These are phyloP conservation scores for Cabera pusaria DNA, from an alignment of 2,888 invertebrate genomes.

Conservation along the genomic window DNA sequence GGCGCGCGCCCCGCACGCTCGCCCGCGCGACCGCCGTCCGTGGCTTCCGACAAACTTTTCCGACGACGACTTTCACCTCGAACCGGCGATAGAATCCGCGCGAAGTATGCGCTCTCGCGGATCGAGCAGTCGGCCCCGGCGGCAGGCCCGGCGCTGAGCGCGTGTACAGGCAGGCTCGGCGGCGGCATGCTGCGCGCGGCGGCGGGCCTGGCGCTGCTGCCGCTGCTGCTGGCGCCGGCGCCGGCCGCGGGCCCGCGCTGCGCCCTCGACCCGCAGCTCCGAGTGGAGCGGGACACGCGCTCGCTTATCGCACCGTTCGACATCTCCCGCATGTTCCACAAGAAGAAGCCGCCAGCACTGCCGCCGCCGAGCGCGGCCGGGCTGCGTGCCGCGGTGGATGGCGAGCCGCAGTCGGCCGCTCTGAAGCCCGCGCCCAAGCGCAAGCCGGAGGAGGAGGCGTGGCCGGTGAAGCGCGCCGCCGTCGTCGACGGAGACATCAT, in stretches of 20 bases:
- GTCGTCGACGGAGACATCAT: constrained; percentile 92
- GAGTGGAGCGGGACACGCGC: constrained; percentile 45
- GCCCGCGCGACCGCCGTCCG: constrained; percentile 10
- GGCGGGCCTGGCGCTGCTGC: constrained; percentile 16
- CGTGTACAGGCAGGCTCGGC: constrained; percentile 14
- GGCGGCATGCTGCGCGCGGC: constrained; percentile 17
- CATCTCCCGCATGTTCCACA: constrained; percentile 59
- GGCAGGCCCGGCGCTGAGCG: constrained; percentile 22
- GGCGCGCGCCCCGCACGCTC: constrained; percentile 8
- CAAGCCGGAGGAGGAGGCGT: constrained; percentile 58
- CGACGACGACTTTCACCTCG: constrained; percentile 1
- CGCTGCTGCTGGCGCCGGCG: constrained; percentile 8
- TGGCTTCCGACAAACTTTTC: too few relatives aligned
- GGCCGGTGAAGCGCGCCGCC: constrained; percentile 92
- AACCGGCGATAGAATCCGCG: not conserved
- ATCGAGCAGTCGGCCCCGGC: constrained; percentile 8
- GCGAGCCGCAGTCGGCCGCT: not conserved
- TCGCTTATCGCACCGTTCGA: constrained; percentile 65
- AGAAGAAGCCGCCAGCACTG: constrained; percentile 30
- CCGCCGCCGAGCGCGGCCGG: not conserved
- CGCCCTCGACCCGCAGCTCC: constrained; percentile 2
- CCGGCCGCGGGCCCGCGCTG: not conserved
- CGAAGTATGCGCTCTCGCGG: constrained; percentile 2
- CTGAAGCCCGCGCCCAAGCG: constrained; percentile 7
- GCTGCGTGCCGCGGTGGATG: not conserved